Conservation (phyloP, 2,797 vertebrate genomes). For the Pelochelys cantorii region DNA sequence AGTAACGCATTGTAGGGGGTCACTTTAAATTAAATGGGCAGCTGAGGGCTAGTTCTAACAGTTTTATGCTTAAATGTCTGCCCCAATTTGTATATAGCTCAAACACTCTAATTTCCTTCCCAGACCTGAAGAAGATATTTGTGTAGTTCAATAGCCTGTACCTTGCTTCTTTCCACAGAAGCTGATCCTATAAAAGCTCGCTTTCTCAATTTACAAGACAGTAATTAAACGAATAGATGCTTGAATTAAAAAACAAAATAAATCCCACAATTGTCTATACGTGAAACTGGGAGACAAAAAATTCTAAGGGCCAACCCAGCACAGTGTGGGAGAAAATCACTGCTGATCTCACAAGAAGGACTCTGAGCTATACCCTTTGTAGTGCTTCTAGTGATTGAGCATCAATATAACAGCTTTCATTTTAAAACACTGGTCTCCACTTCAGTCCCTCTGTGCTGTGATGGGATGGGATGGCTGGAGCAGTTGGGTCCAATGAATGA, state of each 20-base stretch:
- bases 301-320: conserved; percentile 21
- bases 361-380: background rate
- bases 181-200: background rate
- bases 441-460: conserved; percentile 23
- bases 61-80: background rate
- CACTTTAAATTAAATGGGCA: background rate
- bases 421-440: conserved; percentile 26
- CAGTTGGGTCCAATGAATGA: background rate
- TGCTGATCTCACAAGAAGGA: background rate
- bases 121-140: background rate
- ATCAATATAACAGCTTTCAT: conserved; percentile 40
- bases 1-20: background rate
- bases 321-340: conserved; percentile 4
- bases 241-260: conserved; percentile 39
- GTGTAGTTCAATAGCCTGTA: background rate
- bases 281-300: conserved; percentile 5
- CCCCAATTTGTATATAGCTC: background rate
- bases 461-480: background rate
- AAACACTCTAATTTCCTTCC: background rate
- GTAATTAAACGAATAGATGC: conserved; percentile 36
- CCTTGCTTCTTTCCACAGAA: background rate
- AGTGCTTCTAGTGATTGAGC: conserved; percentile 47
- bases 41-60: background rate
- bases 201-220: conserved; percentile 24
- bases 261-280: background rate